A percentile compares a stretch with the other conserved stretches of the same genome.
These are phyloP conservation scores for Eilema depressum DNA, from an alignment of 2,888 invertebrate genomes.

Conservation along the genomic window DNA sequence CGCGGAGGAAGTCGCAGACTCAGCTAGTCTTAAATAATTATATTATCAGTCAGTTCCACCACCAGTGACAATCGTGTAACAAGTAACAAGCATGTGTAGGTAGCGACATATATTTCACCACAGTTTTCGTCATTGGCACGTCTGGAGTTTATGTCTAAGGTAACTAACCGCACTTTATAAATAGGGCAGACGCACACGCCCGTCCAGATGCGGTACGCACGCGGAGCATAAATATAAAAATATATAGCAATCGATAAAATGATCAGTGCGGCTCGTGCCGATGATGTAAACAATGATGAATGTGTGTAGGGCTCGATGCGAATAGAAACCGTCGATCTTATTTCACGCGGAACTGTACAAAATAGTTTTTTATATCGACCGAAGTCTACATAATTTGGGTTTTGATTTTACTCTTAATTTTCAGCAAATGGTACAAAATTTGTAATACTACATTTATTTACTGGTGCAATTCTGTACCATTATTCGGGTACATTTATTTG, in stretches of 20 bases:
- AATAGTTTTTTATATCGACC: not conserved
- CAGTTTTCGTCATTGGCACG: conserved; percentile 48
- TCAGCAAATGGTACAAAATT: too few species aligned
- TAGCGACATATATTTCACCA: conserved; percentile 26
- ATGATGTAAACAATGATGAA: conserved; percentile 69
- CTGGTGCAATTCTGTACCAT: too few species aligned
- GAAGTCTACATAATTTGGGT: not conserved
- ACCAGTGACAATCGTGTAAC: conserved; percentile 33
- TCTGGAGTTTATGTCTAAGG: conserved; percentile 61
- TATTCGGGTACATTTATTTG: too few species aligned
- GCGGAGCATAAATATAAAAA: conserved; percentile 66
- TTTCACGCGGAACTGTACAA: conserved; percentile 17
- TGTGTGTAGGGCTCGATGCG: conserved; percentile 42
- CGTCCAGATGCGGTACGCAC: conserved; percentile 70
- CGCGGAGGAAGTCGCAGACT: too few species aligned
- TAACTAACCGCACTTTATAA: conserved; percentile 74
- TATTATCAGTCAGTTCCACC: not conserved
- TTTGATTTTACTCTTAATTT: not conserved
- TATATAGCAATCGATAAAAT: conserved; percentile 73
- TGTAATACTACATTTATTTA: too few species aligned
- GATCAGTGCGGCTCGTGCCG: conserved; percentile 64
- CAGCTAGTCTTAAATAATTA: too few species aligned
- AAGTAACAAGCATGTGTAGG: conserved; percentile 33
- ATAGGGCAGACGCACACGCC: conserved; percentile 73
- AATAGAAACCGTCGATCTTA: conserved; percentile 29